Conservation (phyloP, 2,888 invertebrate genomes). For the Zhengitettix transpicula region DNA sequence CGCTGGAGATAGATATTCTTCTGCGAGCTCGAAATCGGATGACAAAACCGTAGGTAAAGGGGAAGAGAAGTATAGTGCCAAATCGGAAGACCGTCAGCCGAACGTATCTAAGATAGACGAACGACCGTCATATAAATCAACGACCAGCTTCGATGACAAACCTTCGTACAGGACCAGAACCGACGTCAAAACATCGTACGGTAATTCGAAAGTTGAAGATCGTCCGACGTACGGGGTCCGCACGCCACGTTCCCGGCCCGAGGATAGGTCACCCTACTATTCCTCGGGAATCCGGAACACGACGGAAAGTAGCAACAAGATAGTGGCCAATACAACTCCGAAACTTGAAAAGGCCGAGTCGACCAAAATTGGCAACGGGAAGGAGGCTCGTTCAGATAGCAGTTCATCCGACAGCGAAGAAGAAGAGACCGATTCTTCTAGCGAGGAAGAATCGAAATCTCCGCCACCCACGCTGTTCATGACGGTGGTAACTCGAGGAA, state of each 20-base stretch:
- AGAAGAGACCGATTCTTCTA: neutral
- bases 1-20: neutral
- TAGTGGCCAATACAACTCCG: no score
- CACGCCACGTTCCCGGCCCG: neutral
- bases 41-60: no score
- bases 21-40: neutral
- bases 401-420: neutral
- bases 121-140: no score
- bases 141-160: no score
- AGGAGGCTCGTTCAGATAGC: neutral
- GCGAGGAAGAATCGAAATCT: neutral
- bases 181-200: no score
- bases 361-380: neutral
- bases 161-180: no score
- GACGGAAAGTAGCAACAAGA: neutral
- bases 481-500: conserved; percentile 52
- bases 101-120: no score
- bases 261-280: neutral
- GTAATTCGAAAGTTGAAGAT: no score
- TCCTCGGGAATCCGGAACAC: neutral
- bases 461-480: conserved; percentile 20
- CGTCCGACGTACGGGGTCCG: no score
- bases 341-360: no score
- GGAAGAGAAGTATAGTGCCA: no score
- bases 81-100: no score